These are phyloP conservation scores for Rhinolophus ferrumequinum DNA, from an alignment of 2,113 vertebrate species.

Conservation along the genomic window DNA sequence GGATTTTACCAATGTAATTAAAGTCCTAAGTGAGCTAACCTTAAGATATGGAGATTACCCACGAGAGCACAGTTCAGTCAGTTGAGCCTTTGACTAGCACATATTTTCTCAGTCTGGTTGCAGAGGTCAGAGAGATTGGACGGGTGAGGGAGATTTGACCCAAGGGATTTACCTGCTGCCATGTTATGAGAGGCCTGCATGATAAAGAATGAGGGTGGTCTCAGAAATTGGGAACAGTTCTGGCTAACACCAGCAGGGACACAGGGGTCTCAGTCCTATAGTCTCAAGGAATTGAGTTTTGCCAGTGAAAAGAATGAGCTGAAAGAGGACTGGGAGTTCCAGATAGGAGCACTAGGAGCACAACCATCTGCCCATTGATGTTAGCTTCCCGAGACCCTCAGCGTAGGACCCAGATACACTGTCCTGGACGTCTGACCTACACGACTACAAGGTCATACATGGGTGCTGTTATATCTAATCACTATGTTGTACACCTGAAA, in stretches of 20 bases:
- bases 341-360: fast-evolving
- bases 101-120: not conserved
- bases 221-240: not conserved
- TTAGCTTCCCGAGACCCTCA: fast-evolving
- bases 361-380: fast-evolving
- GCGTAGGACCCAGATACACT: fast-evolving
- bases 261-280: fast-evolving
- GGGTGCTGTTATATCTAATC: no score
- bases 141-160: no score
- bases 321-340: not conserved
- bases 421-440: fast-evolving
- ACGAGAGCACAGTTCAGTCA: fast-evolving
- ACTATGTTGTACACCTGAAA: no score
- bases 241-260: not conserved
- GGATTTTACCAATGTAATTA: not conserved
- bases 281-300: not conserved
- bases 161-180: not conserved
- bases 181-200: fast-evolving
- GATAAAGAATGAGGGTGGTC: no score
- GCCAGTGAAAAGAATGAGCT: fast-evolving
- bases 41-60: not conserved
- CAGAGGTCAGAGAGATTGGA: not conserved
- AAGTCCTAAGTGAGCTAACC: not conserved
- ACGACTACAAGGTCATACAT: not conserved
- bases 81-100: not conserved